Conservation (phyloP, 1,140 invertebrate species). For the Pachypsylla venusta region DNA sequence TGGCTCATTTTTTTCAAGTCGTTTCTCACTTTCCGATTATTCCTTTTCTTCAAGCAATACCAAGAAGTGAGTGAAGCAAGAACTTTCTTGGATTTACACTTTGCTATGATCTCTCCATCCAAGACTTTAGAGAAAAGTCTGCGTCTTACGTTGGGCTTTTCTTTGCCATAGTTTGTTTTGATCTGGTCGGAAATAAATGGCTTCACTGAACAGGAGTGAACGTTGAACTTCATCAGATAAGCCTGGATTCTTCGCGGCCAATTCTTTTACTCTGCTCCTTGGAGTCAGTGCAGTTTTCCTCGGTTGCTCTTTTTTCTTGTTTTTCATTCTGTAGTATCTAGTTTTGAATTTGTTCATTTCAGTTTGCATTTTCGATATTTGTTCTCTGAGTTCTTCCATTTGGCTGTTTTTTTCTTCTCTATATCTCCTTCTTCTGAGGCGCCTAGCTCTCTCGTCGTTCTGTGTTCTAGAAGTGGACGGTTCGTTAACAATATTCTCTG, state of each 20-base stretch:
- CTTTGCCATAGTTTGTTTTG: background rate
- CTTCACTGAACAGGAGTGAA: background rate
- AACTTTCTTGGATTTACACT: background rate
- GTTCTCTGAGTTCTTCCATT: background rate
- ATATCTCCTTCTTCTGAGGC: background rate
- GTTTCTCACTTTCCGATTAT: background rate
- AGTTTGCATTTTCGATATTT: background rate
- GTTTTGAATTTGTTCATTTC: background rate
- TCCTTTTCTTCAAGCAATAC: background rate
- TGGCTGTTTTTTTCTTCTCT: background rate
- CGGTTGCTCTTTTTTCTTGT: background rate
- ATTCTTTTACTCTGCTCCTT: background rate
- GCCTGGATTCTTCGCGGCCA: background rate
- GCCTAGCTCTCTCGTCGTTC: background rate
- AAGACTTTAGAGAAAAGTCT: background rate
- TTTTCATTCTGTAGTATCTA: background rate
- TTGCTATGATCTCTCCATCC: background rate
- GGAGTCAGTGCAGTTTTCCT: background rate
- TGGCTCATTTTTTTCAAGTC: background rate
- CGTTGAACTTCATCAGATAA: background rate
- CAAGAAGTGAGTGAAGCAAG: background rate
- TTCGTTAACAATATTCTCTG: background rate
- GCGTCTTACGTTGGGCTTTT: background rate
- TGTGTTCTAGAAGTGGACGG: background rate
- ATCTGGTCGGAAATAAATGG: background rate